Base-by-base conservation (phyloP, 1,140 invertebrate genomes). In the Eumaeus atala region DNA sequence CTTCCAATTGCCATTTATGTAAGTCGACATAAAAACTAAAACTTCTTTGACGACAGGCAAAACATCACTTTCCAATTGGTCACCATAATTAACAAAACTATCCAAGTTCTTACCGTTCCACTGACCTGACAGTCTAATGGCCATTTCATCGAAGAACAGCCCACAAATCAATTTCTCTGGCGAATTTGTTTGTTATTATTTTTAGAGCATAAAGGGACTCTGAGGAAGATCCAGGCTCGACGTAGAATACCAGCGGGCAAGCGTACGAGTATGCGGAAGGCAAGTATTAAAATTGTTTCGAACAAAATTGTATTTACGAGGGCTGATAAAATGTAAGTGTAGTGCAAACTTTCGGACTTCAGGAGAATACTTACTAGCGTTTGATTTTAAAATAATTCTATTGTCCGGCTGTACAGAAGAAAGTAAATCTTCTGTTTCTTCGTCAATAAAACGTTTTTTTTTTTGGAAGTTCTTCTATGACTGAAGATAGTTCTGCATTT, bases 1-100 rank as follows among this genome's bases (percentile, higher is more conserved):
- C 52, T 84, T 84, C 67, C 66, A 81, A 8, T 17, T 35, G 12
- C 49, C 57, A 61, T 79, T 80, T 6, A 83, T 37, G 34, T 33
- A 54, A 21, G 66, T 67, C 3, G 72, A 37, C 64, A 78, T 65
- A 47, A 80, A 83, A 9, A 70, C 62, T 14, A 80, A 56, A 11
- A 66, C 73, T 52, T 77, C 56, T 51, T 12, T 73, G 0, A 76
- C 74, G 33, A 60, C 9, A 21, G 64, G 48, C 10, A 60, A 52
- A 51, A 48, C 38, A 44, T 66, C 54, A 28, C 38, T 17, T n/a
- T 61, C 57, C 38, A 66, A 54, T 54, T 53, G 44, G 17, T 9
- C 18, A 1, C 65, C 69, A 38, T 60, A 51, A 48, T 72, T 65
- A 8, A 63, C 59, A 56, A 60, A 64, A 9, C 53, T 58, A 37